Conservation (phyloP, 2,113 vertebrate genomes). For the Dendrocopos noguchii region DNA sequence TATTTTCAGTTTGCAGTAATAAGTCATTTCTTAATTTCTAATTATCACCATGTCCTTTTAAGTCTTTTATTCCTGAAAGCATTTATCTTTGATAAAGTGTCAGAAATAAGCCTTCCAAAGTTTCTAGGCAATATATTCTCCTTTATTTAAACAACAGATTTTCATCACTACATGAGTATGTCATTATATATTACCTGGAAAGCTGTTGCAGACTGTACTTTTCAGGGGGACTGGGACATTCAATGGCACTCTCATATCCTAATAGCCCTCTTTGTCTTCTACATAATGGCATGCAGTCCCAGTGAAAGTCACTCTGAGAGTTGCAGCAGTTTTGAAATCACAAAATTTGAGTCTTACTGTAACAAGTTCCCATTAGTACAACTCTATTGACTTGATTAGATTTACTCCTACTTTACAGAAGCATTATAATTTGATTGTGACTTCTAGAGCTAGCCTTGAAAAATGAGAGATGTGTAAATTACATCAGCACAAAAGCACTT, state of each 20-base stretch:
- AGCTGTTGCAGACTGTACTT: neutral
- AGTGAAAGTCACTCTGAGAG: neutral
- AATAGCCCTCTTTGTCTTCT: neutral
- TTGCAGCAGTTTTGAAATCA: neutral
- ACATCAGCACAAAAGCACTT: neutral
- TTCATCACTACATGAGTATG: neutral
- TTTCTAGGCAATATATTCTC: neutral
- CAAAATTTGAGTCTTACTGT: neutral
- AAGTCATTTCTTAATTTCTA: slow-evolving; percentile 39
- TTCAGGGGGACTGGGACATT: neutral
- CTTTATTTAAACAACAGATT: neutral
- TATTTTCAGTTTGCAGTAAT: slow-evolving; percentile 38
- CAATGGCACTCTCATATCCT: neutral
- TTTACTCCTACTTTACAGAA: neutral
- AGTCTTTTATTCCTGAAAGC: neutral
- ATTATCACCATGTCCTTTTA: neutral
- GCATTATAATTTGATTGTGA: neutral
- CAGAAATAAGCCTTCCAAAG: neutral
- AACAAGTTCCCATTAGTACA: neutral
- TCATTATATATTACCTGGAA: neutral
- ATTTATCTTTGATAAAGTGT: slow-evolving; percentile 13
- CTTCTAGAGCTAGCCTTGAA: neutral
- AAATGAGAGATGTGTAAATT: neutral
- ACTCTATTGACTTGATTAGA: neutral
- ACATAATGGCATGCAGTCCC: neutral